Conservation (phyloP, 2,113 vertebrate species). For the Corythornis madagascariensis region DNA sequence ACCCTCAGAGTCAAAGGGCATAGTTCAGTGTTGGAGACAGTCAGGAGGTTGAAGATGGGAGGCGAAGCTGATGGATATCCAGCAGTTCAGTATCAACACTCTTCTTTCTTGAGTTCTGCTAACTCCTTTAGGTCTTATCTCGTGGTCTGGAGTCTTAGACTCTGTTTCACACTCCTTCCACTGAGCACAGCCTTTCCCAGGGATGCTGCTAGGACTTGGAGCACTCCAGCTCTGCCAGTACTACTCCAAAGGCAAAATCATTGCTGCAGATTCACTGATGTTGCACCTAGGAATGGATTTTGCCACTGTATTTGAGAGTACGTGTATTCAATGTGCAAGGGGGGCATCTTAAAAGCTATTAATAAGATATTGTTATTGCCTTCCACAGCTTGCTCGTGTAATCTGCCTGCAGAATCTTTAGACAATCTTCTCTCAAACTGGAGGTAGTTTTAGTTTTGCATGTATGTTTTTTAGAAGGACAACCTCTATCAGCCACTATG, state of each 20-base stretch:
- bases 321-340: neutral
- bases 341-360: neutral
- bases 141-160: neutral
- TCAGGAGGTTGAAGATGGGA: neutral
- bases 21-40: neutral
- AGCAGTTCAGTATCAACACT: neutral
- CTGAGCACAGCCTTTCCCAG: neutral
- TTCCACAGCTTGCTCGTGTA: neutral
- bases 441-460: slow-evolving; percentile 19
- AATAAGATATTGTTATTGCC: neutral
- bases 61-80: neutral
- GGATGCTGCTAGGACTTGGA: neutral
- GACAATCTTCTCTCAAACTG: neutral
- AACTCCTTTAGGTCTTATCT: neutral
- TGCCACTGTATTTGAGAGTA: neutral
- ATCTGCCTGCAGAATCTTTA: neutral
- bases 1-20: neutral
- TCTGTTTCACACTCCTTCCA: neutral
- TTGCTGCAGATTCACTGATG: neutral
- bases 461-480: neutral
- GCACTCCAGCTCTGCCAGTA: neutral
- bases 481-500: neutral
- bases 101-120: neutral
- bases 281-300: neutral
- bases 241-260: neutral